Conservation (phyloP, 2,888 invertebrate genomes). For the Eilema caniola region DNA sequence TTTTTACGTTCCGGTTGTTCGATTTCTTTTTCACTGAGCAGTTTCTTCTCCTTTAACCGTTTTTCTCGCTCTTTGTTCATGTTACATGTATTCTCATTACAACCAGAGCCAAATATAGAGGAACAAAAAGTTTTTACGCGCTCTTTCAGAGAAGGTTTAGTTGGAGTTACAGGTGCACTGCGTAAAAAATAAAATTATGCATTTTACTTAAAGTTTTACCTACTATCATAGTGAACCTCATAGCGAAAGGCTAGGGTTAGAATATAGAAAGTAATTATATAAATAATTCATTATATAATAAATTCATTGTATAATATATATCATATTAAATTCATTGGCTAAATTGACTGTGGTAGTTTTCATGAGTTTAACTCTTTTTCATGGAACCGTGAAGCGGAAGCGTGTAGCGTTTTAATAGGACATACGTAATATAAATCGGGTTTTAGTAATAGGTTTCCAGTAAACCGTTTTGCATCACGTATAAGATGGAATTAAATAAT, state of each 20-base stretch:
- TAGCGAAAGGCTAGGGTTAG: neutral
- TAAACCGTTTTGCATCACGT: no score
- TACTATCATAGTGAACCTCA: no score
- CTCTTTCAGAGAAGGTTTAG: conserved; percentile 3
- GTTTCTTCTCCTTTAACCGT: neutral
- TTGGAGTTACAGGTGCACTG: conserved; percentile 3
- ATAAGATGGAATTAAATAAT: no score
- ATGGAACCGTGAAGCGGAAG: neutral
- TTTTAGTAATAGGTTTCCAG: neutral
- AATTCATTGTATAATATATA: no score
- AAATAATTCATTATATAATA: no score
- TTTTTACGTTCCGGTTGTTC: neutral
- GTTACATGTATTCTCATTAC: conserved; percentile 14
- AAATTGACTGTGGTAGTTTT: neutral
- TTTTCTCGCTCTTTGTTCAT: conserved; percentile 4
- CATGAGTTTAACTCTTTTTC: neutral
- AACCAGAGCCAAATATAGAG: conserved; percentile 5
- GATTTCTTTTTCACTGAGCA: neutral
- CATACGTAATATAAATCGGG: neutral
- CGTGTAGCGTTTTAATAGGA: neutral
- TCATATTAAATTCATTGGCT: neutral
- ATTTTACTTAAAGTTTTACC: no score
- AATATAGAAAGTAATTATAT: neutral
- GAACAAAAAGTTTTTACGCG: conserved; percentile 12
- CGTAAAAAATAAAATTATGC: neutral